Percentiles rank a stretch among this genome's conserved stretches.
Evolutionary conservation across 2,797 vertebrate genomes (phyloP).

Genomic region (Oryzias sinensis): DNA sequence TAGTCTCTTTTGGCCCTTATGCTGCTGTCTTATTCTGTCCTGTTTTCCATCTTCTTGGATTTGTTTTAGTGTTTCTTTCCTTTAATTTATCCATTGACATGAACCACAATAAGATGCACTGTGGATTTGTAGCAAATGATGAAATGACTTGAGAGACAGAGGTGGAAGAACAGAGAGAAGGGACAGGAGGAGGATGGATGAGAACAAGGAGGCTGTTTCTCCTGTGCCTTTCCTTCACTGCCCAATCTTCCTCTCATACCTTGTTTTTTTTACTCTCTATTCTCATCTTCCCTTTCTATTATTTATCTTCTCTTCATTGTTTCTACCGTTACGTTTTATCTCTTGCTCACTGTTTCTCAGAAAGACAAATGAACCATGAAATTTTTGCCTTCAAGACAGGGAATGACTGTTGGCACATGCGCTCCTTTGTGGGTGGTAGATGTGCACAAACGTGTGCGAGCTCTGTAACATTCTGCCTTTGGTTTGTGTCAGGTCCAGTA

Average conservation of each 20-base stretch:
- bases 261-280: slow-evolving; percentile 48
- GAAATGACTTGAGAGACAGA: slow-evolving; percentile 65
- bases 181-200: slow-evolving; percentile 27
- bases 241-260: slow-evolving; percentile 44
- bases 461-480: slow-evolving; percentile 31
- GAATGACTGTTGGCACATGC: slow-evolving; percentile 11
- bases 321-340: slow-evolving; percentile 67
- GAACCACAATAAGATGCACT: slow-evolving; percentile 28
- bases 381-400: slow-evolving; percentile 59
- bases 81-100: slow-evolving; percentile 7
- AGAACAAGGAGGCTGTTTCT: slow-evolving; percentile 55
- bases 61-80: slow-evolving; percentile 4
- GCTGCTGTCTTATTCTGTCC: not conserved
- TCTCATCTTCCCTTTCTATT: slow-evolving; percentile 58
- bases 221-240: slow-evolving; percentile 64
- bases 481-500: slow-evolving; percentile 42
- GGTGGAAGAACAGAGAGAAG: slow-evolving; percentile 19
- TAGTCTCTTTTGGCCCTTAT: not conserved
- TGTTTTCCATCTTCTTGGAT: not conserved
- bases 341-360: slow-evolving; percentile 63
- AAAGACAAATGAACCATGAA: slow-evolving; percentile 70
- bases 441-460: not conserved
- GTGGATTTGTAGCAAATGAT: slow-evolving; percentile 54
- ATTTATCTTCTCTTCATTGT: slow-evolving; percentile 55
- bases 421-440: slow-evolving; percentile 16